Percentiles rank a stretch among this genome's conserved stretches.
Conservation (phyloP, 2,888 invertebrate genomes). For the Sepiola atlantica region DNA sequence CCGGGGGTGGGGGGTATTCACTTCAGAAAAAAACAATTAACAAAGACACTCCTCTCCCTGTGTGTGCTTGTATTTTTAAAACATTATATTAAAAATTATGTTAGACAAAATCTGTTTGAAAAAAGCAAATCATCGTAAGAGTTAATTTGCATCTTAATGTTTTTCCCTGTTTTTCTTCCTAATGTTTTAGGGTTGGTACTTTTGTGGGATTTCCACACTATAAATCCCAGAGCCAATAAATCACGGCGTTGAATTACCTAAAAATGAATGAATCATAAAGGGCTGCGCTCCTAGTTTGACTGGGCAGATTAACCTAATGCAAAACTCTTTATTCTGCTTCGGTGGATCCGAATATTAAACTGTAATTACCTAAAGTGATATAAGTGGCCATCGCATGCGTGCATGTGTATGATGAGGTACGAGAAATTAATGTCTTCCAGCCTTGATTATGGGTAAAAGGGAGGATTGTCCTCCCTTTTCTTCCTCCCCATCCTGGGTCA, state of each 20-base stretch:
- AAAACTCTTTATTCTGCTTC: slow-evolving; percentile 2
- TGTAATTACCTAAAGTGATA: not conserved
- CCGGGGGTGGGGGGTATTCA: too few relatives aligned
- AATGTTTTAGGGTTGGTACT: not conserved
- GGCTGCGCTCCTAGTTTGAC: not conserved
- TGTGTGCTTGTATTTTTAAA: too few relatives aligned
- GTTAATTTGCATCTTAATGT: too few relatives aligned
- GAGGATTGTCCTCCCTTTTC: not conserved
- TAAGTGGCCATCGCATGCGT: not conserved
- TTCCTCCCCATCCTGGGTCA: not conserved
- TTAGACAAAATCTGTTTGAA: too few relatives aligned
- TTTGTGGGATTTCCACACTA: not conserved
- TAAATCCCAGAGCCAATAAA: not conserved
- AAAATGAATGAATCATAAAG: slow-evolving; percentile 23
- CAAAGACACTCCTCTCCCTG: too few relatives aligned
- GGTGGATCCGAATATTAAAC: not conserved
- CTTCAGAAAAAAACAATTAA: too few relatives aligned
- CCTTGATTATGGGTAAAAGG: not conserved
- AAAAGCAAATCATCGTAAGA: too few relatives aligned
- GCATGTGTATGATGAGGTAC: not conserved
- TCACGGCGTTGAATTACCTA: not conserved
- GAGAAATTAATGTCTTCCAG: not conserved
- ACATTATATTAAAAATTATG: too few relatives aligned
- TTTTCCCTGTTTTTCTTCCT: too few relatives aligned
- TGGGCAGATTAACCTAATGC: not conserved